These are phyloP conservation scores for Eira barbara DNA, from an alignment of 2,113 vertebrate genomes.

Conservation along the genomic window DNA sequence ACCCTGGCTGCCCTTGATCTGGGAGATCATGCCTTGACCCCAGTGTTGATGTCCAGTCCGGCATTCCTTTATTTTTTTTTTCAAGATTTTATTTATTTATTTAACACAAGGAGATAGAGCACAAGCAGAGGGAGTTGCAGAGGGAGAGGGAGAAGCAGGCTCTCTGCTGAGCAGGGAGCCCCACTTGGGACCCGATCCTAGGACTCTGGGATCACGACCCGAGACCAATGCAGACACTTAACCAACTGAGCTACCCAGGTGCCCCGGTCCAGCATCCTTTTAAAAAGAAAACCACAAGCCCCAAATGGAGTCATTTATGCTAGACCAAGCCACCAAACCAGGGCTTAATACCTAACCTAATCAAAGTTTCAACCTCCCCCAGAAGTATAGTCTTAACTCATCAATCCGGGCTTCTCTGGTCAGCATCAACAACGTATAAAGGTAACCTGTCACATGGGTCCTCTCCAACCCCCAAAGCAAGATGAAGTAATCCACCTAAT, in stretches of 20 bases:
- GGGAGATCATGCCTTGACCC: neutral
- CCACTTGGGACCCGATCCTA: fast-evolving
- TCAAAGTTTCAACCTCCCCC: neutral
- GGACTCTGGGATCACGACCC: neutral
- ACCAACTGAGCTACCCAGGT: neutral
- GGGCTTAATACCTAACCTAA: neutral
- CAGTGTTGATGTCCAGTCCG: neutral
- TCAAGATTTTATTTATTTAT: neutral
- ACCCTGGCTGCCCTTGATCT: neutral
- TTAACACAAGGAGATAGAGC: neutral
- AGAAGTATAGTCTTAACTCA: neutral
- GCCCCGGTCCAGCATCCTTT: neutral
- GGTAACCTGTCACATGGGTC: neutral
- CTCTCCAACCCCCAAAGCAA: neutral
- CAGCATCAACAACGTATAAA: neutral
- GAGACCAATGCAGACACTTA: neutral
- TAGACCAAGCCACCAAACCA: neutral
- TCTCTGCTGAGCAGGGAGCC: neutral
- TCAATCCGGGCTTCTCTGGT: neutral
- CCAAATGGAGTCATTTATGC: neutral
- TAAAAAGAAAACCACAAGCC: neutral
- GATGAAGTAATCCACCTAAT: neutral
- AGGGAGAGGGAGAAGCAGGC: neutral
- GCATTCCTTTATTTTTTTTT: neutral
- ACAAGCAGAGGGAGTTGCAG: neutral